A percentile compares a stretch with the other conserved stretches of the same genome.
These are phyloP conservation scores for Apis dorsata DNA, from an alignment of 1,140 invertebrate genomes.

Conservation along the genomic window DNA sequence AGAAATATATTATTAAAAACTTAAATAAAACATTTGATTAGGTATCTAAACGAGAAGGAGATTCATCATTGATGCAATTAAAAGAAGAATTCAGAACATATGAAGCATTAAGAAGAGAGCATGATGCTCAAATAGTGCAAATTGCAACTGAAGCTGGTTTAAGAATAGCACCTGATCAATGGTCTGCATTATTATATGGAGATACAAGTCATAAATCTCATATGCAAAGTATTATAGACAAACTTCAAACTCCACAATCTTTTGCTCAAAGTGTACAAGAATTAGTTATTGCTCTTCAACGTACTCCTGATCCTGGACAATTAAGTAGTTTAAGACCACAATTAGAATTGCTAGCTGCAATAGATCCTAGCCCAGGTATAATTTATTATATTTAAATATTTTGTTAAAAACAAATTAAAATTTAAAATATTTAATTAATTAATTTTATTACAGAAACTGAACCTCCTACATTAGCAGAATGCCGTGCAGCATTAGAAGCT, in stretches of 20 bases:
- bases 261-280: constrained; percentile 96
- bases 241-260: constrained; percentile 94
- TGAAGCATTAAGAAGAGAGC: constrained; percentile 94
- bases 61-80: constrained; percentile 98
- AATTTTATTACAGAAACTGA: constrained; percentile 82
- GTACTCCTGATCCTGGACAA: constrained; percentile 94
- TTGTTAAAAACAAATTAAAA: not conserved
- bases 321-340: constrained; percentile 88
- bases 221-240: constrained; percentile 99
- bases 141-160: constrained; percentile 98
- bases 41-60: constrained; percentile 98
- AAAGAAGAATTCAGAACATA: constrained; percentile 99
- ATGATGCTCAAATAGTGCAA: constrained; percentile 98
- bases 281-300: constrained; percentile 93
- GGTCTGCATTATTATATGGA: constrained; percentile 97
- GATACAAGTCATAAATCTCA: constrained; percentile 97
- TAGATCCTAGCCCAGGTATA: constrained; percentile 90
- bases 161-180: constrained; percentile 98
- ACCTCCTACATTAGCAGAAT: constrained; percentile 86
- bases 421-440: not conserved
- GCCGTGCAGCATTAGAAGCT: constrained; percentile 88
- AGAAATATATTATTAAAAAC: not conserved
- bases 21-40: constrained; percentile 70
- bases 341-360: constrained; percentile 91
- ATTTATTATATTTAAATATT: constrained; percentile 27